Evolutionary conservation across 2,797 vertebrate genomes (phyloP).

Genomic region (Smutsia gigantea): DNA sequence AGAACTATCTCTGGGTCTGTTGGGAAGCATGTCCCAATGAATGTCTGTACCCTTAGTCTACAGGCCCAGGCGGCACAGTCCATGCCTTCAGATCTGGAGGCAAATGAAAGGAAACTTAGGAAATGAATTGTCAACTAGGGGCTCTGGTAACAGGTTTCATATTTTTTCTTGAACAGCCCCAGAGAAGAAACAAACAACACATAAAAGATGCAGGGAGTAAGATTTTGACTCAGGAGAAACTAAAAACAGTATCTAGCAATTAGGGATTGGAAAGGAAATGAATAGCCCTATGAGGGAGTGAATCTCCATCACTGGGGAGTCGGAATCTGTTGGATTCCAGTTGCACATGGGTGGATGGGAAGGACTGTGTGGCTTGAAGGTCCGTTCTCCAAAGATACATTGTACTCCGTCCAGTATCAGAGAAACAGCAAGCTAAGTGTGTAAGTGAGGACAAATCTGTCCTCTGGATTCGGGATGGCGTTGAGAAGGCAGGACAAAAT

Average conservation of each 20-base stretch:
- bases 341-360: not conserved
- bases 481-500: not conserved
- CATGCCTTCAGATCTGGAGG: not conserved
- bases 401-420: not conserved
- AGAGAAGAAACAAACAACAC: not conserved
- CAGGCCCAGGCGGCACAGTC: not conserved
- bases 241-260: not conserved
- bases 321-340: not conserved
- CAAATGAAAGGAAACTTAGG: not conserved
- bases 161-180: not conserved
- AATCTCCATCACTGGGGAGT: not conserved
- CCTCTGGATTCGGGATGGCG: not conserved
- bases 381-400: not conserved
- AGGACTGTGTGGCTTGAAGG: fast-evolving
- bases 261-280: not conserved
- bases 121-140: not conserved
- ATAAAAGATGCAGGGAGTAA: not conserved
- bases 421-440: not conserved
- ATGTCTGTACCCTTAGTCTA: not conserved
- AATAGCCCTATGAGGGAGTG: not conserved
- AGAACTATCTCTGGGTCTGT: not conserved
- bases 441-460: not conserved
- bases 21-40: not conserved
- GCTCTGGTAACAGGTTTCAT: not conserved
- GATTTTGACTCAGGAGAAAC: not conserved